A percentile compares a stretch with the other conserved stretches of the same genome.
phyloP scores from a whole-genome alignment of 2,113 vertebrate genomes.

The Tapirus terrestris region DNA sequence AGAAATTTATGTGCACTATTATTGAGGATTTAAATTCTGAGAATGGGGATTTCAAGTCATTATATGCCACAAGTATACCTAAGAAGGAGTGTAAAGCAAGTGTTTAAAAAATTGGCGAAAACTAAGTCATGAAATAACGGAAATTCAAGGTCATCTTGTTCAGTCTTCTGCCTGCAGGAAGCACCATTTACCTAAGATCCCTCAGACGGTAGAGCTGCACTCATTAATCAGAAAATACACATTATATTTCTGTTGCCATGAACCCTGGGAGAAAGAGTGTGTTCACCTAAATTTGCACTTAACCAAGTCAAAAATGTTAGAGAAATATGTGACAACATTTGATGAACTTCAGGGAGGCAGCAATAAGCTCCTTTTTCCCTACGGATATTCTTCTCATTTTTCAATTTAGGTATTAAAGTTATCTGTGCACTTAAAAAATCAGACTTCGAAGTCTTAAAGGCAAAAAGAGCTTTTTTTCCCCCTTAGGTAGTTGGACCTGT shows the following conservation, averaged over 20 bases:
- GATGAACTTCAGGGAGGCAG: slow-evolving; percentile 80
- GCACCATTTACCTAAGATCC: background rate
- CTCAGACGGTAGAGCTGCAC: background rate
- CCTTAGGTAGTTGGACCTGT: slow-evolving; percentile 57
- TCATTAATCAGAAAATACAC: slow-evolving; percentile 65
- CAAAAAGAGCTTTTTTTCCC: slow-evolving; percentile 45
- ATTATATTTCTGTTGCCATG: slow-evolving; percentile 71
- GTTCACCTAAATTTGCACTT: slow-evolving; percentile 84
- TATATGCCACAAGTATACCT: background rate
- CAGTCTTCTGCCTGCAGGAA: background rate
- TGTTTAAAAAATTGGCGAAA: background rate
- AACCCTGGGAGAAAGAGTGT: slow-evolving; percentile 76
- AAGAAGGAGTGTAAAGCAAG: background rate
- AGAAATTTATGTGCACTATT: background rate
- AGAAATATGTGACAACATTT: slow-evolving; percentile 84
- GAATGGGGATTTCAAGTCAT: background rate
- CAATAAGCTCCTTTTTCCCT: slow-evolving; percentile 78
- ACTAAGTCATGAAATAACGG: background rate
- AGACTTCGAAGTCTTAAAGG: slow-evolving; percentile 78
- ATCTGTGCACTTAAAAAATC: slow-evolving; percentile 81
- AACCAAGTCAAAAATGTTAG: slow-evolving; percentile 83
- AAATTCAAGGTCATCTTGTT: background rate
- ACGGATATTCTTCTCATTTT: slow-evolving; percentile 81
- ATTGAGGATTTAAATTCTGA: background rate
- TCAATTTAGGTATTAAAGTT: slow-evolving; percentile 82